Evolutionary conservation across 2,888 invertebrate species (phyloP), one percentile per base, ranked within the genome.

Genomic region (Drosophila mercatorum): DNA sequence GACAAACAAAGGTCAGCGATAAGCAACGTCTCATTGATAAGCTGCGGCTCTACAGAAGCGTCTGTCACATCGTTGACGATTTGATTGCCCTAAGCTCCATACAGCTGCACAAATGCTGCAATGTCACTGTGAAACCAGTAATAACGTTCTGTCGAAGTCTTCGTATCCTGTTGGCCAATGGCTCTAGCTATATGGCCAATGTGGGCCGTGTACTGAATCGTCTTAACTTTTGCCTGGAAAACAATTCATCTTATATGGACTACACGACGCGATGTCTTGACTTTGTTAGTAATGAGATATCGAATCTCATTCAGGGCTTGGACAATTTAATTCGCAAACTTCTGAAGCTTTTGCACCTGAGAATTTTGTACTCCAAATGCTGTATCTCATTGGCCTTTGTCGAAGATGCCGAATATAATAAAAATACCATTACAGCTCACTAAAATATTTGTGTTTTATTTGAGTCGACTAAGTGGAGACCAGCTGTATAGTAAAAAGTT

Each of bases 321-420:
- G 65, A 59, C 34, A 69, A 82, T 14, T 56, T 88, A 12, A 69
- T 81, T 5, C 73, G 85, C 5, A 79, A 79, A 49, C 66, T 91
- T 8, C 60, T 76, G 34, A 78, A 66, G 31, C 79, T 88, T 34
- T 57, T 90, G 12, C 90, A 85, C 6, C 62, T 88, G 7, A 89
- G 83, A 71, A 72, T 91, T 26, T 52, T 91, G 38, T 81, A 89
- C 67, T 90, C 91, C 2, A 87, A 79, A 55, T 88, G 83, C 59
- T 91, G 91, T 68, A 81, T 91, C 55, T 86, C 88, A 28, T 78
- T 91, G 57, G 85, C 90, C 5, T 60, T 84, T 11, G 86, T 91
- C 5, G 77, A 86, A 58, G 59, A 68, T 17, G 46, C 38, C 22
- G 64, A 63, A 43, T 49, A 49, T 44, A 62, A 68, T 62, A 59